Base-by-base conservation (phyloP, 2,888 invertebrate species). In the Galerucella nymphaeae region DNA sequence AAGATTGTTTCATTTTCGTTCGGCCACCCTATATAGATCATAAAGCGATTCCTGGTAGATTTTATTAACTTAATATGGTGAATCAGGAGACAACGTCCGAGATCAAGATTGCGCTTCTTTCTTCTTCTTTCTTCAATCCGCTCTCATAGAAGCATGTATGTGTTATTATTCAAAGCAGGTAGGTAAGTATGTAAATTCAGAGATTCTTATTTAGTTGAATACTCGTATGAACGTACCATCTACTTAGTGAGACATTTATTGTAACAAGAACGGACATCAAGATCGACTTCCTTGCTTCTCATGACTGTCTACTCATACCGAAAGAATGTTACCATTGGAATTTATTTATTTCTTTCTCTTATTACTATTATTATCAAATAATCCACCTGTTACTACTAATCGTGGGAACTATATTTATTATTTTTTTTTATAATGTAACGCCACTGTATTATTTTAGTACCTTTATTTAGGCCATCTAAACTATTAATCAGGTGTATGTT, bases 401-500 rank as follows among this genome's bases (percentile, higher is more conserved):
- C 23, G 59, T 30, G 59, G 59, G 30, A 59, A 30, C 14, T 2
- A 13, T 59, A 38, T n/a, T 6, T 23, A 23, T 23, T 23, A n/a
- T 48, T 48, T 6, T 48, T 48, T 48, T 0, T 48, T 48, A 30
- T 64, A 59, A 30, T 30, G 45, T 45, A 45, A 45, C 53, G 53
- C 53, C 50, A 53, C 53, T 53, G 53, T n/a, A 14, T n/a, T 50
- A n/a, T 50, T 50, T 50, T 50, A 8, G 16, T 16, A 16, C 9
- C 9, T 53, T 53, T 53, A 53, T 53, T 80, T 78, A 75, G 79
- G 78, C 72, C 80, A 80, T 79, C 78, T 76, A 58, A 62, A 73
- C 79, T 77, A 79, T 80, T 79, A 79, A 80, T 80, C 79, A 77
- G 77, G 78, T 79, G 76, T 75, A 76, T 73, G 74, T 70, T 66